These are phyloP conservation scores for Leptinotarsa texana DNA, from an alignment of 1,140 invertebrate genomes.

Conservation along the genomic window DNA sequence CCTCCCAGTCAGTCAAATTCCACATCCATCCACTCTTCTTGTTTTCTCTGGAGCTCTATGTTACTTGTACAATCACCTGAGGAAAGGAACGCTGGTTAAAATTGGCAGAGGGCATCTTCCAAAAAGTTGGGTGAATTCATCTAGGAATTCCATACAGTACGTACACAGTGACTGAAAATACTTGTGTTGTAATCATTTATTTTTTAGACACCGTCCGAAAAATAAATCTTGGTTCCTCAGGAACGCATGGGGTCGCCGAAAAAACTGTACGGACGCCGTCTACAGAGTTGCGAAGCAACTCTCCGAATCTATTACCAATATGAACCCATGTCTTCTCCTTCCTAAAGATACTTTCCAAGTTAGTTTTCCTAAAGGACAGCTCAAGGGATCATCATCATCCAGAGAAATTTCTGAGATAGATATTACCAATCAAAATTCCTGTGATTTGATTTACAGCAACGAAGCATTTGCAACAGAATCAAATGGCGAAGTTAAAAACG, in stretches of 20 bases:
- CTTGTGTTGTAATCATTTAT: neutral
- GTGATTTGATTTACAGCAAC: slow-evolving; percentile 17
- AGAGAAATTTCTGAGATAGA: neutral
- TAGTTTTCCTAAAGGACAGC: slow-evolving; percentile 17
- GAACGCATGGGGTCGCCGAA: slow-evolving; percentile 27
- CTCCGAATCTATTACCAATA: slow-evolving; percentile 15
- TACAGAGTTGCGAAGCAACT: slow-evolving; percentile 23
- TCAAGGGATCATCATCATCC: neutral
- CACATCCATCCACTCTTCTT: slow-evolving; percentile 13
- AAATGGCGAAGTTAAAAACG: neutral
- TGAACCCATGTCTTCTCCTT: slow-evolving; percentile 26
- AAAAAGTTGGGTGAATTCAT: neutral
- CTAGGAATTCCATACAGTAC: too few relatives aligned
- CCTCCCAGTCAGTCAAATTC: neutral
- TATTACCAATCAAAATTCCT: neutral
- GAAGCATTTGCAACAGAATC: slow-evolving; percentile 11
- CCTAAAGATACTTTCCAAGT: slow-evolving; percentile 23
- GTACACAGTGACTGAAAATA: too few relatives aligned
- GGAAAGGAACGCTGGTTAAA: slow-evolving; percentile 29
- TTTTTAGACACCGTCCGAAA: slow-evolving; percentile 16
- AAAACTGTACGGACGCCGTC: slow-evolving; percentile 31
- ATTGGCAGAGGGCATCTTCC: slow-evolving; percentile 20
- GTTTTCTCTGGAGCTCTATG: slow-evolving; percentile 34
- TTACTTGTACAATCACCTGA: slow-evolving; percentile 34
- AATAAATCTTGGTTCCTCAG: slow-evolving; percentile 36